Evolutionary conservation across 1,140 invertebrate genomes (phyloP), one percentile per base, ranked within the genome.

Genomic region (Magallana gigas): DNA sequence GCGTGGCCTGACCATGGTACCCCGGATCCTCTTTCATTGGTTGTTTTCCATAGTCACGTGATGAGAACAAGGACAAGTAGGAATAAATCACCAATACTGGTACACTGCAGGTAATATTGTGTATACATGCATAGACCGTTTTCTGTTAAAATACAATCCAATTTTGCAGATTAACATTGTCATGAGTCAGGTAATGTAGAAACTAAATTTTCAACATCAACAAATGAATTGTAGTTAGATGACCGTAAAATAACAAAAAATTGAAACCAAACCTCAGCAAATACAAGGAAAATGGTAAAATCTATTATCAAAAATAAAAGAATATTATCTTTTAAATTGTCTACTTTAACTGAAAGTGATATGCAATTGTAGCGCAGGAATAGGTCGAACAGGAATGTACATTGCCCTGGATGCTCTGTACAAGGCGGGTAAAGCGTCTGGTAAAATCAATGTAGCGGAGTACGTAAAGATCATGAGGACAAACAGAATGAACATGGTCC

Each of bases 1-100:
- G 29, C 86, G 2, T 87, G 86, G 86, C 86, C 86, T 0, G 86
- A 87, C 23, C 86, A 87, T 84, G 86, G 86, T 5, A 87, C 85
- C 0, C 85, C 85, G 0, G 85, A 87, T 57, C 71, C 85, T 3
- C 29, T 76, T 14, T n/a, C 23, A 56, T 57, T 86, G 14, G 71
- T 86, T n/a, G 57, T 86, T 8, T 86, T 86, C 57, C 57, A 86
- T 23, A 6, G 57, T 83, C 48, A 83, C 48, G 56, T 58, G 57
- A n/a, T n/a, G 57, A 57, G 81, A 23, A 57, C 48, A 57, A 18
- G 23, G 12, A 0, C 18, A 9, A 83, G 36, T 23, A 8, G 57
- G 6, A 57, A 58, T 18, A 9, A 59, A 14, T 12, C 48, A 18
- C 71, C 85, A 80, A 57, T 29, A 58, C 8, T 81, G 0, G 71